These are phyloP conservation scores for Rhadinocentrus ornatus DNA, from an alignment of 2,797 vertebrate genomes.

Conservation along the genomic window DNA sequence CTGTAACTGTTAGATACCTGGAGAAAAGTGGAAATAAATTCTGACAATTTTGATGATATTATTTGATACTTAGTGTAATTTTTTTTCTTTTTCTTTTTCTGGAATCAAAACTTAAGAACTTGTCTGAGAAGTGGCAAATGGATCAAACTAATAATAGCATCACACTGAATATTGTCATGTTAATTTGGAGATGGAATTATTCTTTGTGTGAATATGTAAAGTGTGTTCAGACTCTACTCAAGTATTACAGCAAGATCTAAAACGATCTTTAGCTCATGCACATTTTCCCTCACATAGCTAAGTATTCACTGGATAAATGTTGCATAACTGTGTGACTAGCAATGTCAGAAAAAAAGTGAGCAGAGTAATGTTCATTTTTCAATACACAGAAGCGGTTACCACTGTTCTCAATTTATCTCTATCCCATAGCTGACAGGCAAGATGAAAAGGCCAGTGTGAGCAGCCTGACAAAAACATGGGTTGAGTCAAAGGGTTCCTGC, in stretches of 20 bases:
- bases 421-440: constrained; percentile 49
- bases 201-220: not conserved
- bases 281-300: not conserved
- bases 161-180: not conserved
- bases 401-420: constrained; percentile 53
- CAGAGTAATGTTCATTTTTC: constrained; percentile 39
- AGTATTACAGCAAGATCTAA: not conserved
- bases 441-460: constrained; percentile 66
- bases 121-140: constrained; percentile 11
- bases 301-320: not conserved
- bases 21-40: constrained; percentile 8
- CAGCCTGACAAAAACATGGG: constrained; percentile 69
- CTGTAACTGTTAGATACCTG: constrained; percentile 2
- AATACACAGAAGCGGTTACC: constrained; percentile 36
- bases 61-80: not conserved
- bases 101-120: not conserved
- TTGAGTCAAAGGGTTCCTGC: constrained; percentile 72
- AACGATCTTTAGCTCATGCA: constrained; percentile 1
- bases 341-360: constrained; percentile 17
- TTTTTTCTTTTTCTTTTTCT: not conserved
- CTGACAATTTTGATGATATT: not conserved
- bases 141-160: constrained; percentile 1
- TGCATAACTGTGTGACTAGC: not conserved
- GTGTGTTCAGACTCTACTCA: not conserved
- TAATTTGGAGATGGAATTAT: not conserved